A percentile compares a stretch with the other conserved stretches of the same genome.
These are phyloP conservation scores for Heteromyza rotundicornis DNA, from an alignment of 2,888 invertebrate genomes.

Conservation along the genomic window DNA sequence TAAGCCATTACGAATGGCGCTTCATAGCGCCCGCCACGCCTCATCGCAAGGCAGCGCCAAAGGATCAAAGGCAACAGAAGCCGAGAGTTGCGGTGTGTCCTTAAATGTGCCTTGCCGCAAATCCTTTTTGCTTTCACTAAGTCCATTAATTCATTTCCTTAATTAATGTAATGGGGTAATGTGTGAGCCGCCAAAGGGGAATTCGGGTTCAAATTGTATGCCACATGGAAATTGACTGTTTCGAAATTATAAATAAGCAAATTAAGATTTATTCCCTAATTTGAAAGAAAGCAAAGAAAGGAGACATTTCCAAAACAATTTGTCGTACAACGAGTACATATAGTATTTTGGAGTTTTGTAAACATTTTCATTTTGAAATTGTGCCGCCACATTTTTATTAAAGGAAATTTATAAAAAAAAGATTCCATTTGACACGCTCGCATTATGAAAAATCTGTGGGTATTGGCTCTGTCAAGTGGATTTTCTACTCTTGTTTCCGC, in stretches of 20 bases:
- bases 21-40: slow-evolving; percentile 35
- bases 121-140: slow-evolving; percentile 18
- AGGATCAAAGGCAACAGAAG: slow-evolving; percentile 55
- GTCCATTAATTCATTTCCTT: slow-evolving; percentile 42
- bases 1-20: slow-evolving; percentile 18
- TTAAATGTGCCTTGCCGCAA: slow-evolving; percentile 23
- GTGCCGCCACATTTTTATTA: too few relatives aligned
- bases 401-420: too few relatives aligned
- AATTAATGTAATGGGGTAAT: slow-evolving; percentile 22
- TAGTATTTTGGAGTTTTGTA: too few relatives aligned
- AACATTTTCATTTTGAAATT: too few relatives aligned
- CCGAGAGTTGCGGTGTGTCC: slow-evolving; percentile 36
- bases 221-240: too few relatives aligned
- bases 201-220: slow-evolving; percentile 17
- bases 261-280: slow-evolving; percentile 52
- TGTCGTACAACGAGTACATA: too few relatives aligned
- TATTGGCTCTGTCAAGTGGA: slow-evolving; percentile 41
- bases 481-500: slow-evolving; percentile 20
- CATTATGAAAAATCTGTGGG: neutral
- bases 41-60: slow-evolving; percentile 50
- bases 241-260: slow-evolving; percentile 38
- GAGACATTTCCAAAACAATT: too few relatives aligned
- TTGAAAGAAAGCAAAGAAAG: slow-evolving; percentile 37
- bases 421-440: neutral
- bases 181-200: slow-evolving; percentile 43